These are phyloP conservation scores for Neomicropteryx cornuta DNA, from an alignment of 1,140 invertebrate genomes.

Conservation along the genomic window DNA sequence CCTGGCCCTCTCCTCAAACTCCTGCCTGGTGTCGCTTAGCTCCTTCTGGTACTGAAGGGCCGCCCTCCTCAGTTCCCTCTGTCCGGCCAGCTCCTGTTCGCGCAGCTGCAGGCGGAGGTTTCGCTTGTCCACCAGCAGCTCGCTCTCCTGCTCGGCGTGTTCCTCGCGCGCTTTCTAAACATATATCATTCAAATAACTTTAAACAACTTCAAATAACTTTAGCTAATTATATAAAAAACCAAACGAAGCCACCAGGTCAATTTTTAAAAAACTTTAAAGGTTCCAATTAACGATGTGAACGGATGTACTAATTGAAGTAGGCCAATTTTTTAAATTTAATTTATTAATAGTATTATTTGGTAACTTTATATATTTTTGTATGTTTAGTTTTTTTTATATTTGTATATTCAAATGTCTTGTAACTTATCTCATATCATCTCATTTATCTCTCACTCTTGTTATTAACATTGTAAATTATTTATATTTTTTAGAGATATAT, in stretches of 20 bases:
- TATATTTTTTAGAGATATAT: no score
- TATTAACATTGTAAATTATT: no score
- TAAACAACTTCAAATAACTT: no score
- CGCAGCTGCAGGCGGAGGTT: conserved; percentile 59
- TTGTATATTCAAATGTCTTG: no score
- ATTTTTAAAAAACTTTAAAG: no score
- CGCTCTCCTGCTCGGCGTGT: conserved; percentile 60
- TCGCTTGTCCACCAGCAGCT: conserved; percentile 69
- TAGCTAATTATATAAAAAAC: no score
- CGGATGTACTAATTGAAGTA: no score
- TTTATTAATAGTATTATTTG: not conserved
- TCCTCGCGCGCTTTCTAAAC: conserved; percentile 28
- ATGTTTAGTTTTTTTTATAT: no score
- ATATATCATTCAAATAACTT: conserved; percentile 12
- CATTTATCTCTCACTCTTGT: no score
- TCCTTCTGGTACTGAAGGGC: conserved; percentile 40
- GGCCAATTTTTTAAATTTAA: not conserved
- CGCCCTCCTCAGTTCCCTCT: conserved; percentile 35
- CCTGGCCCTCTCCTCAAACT: conserved; percentile 62
- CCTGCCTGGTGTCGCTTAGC: conserved; percentile 50
- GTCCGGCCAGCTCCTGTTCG: conserved; percentile 56
- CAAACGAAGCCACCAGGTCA: no score
- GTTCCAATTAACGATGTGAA: no score
- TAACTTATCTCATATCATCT: no score
- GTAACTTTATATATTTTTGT: conserved; percentile 19